Evolutionary conservation across 2,113 vertebrate genomes (phyloP).

Genomic region (Ascaphus truei): DNA sequence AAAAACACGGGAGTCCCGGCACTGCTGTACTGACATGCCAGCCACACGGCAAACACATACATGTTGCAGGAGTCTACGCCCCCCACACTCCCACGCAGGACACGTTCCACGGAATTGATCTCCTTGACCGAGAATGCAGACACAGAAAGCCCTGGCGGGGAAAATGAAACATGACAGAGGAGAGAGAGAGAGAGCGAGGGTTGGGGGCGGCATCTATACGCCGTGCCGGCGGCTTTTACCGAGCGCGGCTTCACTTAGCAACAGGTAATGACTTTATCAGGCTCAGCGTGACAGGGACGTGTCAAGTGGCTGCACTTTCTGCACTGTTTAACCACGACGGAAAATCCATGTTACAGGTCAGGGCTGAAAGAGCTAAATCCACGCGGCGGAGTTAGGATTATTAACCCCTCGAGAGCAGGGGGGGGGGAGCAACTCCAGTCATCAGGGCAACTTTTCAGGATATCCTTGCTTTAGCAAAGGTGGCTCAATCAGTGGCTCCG

Average conservation of each 20-base stretch:
- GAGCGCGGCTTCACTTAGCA: conserved; percentile 11
- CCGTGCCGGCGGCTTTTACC: background rate
- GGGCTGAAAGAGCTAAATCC: background rate
- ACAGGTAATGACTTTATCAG: conserved; percentile 22
- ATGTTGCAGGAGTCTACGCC: background rate
- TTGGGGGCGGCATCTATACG: background rate
- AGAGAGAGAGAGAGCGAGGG: background rate
- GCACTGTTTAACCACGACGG: conserved; percentile 19
- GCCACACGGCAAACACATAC: background rate
- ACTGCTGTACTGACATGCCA: background rate
- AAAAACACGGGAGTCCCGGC: background rate
- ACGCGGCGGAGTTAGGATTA: background rate
- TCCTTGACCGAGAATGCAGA: background rate
- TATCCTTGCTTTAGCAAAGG: too few species aligned
- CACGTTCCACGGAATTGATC: background rate
- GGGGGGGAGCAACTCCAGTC: too few species aligned
- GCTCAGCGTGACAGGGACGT: background rate
- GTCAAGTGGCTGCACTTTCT: conserved; percentile 4
- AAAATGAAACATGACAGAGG: background rate
- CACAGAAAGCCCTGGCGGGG: background rate
- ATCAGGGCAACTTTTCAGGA: too few species aligned
- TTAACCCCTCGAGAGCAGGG: too few species aligned
- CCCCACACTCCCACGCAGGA: too few species aligned
- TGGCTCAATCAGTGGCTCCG: too few species aligned
- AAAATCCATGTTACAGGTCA: conserved; percentile 14